Conservation (phyloP, 2,797 vertebrate genomes). For the Hirundo rustica region DNA sequence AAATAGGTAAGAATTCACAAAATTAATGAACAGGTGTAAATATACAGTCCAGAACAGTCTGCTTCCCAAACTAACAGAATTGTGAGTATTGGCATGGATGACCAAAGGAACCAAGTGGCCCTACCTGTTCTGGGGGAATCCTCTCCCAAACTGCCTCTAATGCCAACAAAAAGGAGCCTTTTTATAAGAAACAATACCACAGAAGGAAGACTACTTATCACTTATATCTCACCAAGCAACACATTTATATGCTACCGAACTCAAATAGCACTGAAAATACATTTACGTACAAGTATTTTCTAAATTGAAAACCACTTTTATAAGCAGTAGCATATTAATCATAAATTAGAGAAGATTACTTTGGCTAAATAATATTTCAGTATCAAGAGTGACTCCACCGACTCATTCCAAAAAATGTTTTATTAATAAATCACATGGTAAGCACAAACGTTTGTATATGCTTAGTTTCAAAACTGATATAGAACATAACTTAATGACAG, state of each 20-base stretch:
- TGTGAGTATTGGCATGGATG: not conserved
- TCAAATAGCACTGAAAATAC: not conserved
- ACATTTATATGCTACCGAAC: not conserved
- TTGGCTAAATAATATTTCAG: not conserved
- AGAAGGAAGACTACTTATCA: not conserved
- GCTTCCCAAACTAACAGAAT: not conserved
- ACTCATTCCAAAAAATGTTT: fast-evolving
- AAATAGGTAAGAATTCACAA: not conserved
- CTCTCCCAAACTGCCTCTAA: not conserved
- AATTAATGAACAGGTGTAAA: not conserved
- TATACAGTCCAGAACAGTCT: not conserved
- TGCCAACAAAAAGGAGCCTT: not conserved
- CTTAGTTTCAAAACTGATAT: not conserved
- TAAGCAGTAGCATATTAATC: not conserved
- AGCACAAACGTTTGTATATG: not conserved
- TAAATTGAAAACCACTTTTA: not conserved
- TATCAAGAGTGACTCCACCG: not conserved
- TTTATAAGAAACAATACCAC: not conserved
- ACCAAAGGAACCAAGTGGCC: not conserved
- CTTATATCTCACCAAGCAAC: not conserved
- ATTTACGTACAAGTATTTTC: not conserved
- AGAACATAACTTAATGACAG: not conserved
- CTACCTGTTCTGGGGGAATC: not conserved
- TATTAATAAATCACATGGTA: not conserved
- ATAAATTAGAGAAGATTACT: not conserved